Conservation (phyloP, 1,140 invertebrate genomes). For the Nasonia vitripennis region DNA sequence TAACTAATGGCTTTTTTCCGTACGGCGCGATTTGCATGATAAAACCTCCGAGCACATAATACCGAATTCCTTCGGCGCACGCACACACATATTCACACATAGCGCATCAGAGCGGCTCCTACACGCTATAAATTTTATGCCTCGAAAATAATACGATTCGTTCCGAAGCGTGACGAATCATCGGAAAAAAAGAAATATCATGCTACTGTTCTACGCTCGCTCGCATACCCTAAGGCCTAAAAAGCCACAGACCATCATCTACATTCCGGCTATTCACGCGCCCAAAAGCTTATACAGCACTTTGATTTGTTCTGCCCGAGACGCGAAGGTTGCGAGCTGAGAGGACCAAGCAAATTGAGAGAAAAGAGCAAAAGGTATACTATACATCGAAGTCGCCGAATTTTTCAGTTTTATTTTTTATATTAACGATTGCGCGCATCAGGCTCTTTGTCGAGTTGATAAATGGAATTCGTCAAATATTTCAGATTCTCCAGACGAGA, state of each 20-base stretch:
- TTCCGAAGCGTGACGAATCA: conserved; percentile 29
- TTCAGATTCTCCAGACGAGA: background rate
- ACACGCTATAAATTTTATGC: conserved; percentile 9
- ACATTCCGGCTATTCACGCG: background rate
- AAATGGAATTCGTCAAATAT: conserved; percentile 1
- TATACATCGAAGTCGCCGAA: background rate
- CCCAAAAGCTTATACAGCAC: background rate
- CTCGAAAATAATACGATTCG: conserved; percentile 17
- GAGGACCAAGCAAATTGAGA: background rate
- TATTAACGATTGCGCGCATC: background rate
- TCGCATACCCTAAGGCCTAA: background rate
- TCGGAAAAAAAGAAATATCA: conserved; percentile 22
- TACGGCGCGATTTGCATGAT: background rate
- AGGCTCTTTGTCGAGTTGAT: background rate
- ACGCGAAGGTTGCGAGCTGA: background rate
- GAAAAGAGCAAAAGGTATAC: background rate
- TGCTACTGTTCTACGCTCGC: conserved; percentile 26
- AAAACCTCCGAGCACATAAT: background rate
- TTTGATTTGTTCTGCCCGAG: background rate
- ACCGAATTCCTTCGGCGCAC: background rate
- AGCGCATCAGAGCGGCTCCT: background rate
- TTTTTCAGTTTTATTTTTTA: background rate
- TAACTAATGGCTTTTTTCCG: background rate
- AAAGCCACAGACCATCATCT: background rate
- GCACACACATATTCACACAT: background rate